Evolutionary conservation across 2,113 vertebrate genomes (phyloP).

Genomic region (Otus sunia): DNA sequence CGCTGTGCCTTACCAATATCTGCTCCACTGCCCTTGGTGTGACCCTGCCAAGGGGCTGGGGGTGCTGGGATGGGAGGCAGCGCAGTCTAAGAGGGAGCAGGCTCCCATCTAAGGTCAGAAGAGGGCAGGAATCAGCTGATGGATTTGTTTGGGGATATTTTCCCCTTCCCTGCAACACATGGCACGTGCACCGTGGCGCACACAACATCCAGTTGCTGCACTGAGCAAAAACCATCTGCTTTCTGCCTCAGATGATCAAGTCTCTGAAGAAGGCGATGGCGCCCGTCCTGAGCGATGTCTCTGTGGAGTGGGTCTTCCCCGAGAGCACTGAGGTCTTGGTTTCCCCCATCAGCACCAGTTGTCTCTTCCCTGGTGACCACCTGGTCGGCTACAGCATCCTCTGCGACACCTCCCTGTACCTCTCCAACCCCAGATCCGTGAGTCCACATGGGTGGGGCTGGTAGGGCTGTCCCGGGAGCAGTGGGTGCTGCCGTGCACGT

Average conservation of each 20-base stretch:
- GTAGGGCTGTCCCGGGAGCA: fast-evolving
- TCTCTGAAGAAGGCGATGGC: conserved; percentile 92
- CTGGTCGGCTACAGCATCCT: conserved; percentile 87
- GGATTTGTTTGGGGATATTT: neutral
- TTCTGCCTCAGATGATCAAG: conserved; percentile 84
- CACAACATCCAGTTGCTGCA: fast-evolving
- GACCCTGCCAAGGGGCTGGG: neutral
- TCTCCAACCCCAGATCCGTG: conserved; percentile 83
- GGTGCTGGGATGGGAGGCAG: neutral
- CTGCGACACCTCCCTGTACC: conserved; percentile 84
- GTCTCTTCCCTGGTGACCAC: conserved; percentile 90
- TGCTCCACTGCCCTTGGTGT: neutral
- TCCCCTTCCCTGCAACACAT: neutral
- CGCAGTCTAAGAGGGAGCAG: neutral
- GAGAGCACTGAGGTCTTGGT: conserved; percentile 90
- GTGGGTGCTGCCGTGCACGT: neutral
- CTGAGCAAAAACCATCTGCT: neutral
- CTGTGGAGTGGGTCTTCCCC: conserved; percentile 92
- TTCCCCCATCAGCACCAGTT: conserved; percentile 83
- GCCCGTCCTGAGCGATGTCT: conserved; percentile 87
- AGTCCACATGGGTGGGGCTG: conserved; percentile 22
- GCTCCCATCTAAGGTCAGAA: neutral
- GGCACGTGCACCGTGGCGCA: fast-evolving
- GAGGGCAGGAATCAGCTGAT: neutral
- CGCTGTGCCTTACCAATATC: neutral